Evolutionary conservation across 2,888 invertebrate genomes (phyloP).

Genomic region (Cinara cedri): DNA sequence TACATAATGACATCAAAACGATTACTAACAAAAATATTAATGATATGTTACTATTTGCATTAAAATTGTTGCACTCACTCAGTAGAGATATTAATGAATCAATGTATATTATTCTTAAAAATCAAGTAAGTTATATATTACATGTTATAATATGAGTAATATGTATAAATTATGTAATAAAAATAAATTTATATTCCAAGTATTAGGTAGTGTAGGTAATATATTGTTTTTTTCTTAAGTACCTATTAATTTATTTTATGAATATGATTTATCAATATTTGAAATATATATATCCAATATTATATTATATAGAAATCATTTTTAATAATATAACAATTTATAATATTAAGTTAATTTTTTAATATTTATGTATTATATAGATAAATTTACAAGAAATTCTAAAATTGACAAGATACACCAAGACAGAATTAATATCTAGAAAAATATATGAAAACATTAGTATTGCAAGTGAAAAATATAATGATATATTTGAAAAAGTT

Average conservation of each 20-base stretch:
- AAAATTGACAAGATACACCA: constrained; percentile 15
- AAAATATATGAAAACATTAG: constrained; percentile 32
- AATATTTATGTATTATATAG: background rate
- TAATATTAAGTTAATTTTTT: no score
- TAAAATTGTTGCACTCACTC: constrained; percentile 21
- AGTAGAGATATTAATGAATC: constrained; percentile 26
- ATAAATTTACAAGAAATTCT: constrained; percentile 37
- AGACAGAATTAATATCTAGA: constrained; percentile 23
- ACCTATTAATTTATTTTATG: no score
- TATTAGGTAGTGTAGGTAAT: no score
- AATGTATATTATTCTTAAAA: constrained; percentile 36
- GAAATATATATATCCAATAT: no score
- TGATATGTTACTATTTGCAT: constrained; percentile 2
- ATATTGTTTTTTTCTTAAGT: no score
- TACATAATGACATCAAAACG: constrained; percentile 18
- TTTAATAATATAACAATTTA: no score
- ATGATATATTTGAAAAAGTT: background rate
- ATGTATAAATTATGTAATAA: background rate
- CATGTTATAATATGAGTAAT: background rate
- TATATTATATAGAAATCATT: no score
- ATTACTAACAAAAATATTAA: background rate
- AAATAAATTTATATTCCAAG: background rate
- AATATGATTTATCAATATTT: no score
- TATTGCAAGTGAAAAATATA: constrained; percentile 19
- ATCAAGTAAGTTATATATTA: constrained; percentile 9